These are phyloP conservation scores for Hipparchia sbordonii DNA, from an alignment of 2,888 invertebrate species.

Conservation along the genomic window DNA sequence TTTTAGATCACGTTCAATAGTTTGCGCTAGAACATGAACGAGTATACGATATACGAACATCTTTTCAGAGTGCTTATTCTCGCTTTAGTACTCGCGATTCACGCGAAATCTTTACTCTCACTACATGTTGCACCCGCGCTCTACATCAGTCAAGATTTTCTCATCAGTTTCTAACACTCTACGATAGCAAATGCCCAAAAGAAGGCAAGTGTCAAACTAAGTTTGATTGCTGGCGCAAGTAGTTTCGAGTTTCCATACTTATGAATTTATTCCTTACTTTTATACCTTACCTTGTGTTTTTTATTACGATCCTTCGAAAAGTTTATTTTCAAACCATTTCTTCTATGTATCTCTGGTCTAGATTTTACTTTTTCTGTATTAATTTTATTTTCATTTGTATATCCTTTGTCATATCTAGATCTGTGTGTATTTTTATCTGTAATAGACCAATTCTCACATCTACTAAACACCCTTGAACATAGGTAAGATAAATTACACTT, in stretches of 20 bases:
- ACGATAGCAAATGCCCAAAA: too few species aligned
- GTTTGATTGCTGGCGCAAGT: not conserved
- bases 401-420: not conserved
- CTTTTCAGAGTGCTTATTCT: not conserved
- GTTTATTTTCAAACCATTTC: conserved; percentile 15
- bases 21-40: not conserved
- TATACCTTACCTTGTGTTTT: not conserved
- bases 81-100: too few species aligned
- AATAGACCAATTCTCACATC: conserved; percentile 31
- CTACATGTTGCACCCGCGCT: too few species aligned
- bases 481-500: conserved; percentile 31
- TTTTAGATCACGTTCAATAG: not conserved
- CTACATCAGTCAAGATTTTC: too few species aligned
- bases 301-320: conserved; percentile 4
- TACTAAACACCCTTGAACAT: conserved; percentile 38
- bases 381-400: not conserved
- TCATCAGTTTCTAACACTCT: too few species aligned
- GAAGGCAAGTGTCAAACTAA: not conserved
- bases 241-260: not conserved
- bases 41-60: not conserved
- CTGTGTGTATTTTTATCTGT: not conserved
- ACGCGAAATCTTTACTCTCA: too few species aligned
- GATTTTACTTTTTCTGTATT: not conserved
- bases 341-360: conserved; percentile 16
- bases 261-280: not conserved